Evolutionary conservation across 2,113 vertebrate species (phyloP).

Genomic region (Nothocercus julius): DNA sequence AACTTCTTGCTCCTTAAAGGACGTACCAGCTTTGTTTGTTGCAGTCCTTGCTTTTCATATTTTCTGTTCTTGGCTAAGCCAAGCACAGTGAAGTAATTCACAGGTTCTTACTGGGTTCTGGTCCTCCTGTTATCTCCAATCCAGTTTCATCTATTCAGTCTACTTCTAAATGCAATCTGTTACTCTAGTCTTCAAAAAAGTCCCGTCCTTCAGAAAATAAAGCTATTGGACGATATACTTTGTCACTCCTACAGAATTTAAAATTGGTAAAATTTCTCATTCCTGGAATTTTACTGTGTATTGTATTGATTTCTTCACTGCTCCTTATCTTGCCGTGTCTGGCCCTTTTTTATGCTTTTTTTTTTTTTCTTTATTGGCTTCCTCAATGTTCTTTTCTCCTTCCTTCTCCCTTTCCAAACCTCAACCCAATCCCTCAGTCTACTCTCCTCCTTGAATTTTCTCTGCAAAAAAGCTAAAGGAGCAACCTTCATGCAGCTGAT

Average conservation of each 20-base stretch:
- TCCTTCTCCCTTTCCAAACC: background rate
- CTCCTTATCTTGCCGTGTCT: background rate
- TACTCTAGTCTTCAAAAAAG: background rate
- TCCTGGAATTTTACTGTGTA: background rate
- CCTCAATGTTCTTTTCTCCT: background rate
- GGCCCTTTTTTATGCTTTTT: background rate
- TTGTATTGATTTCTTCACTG: background rate
- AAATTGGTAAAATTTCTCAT: background rate
- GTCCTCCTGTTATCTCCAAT: background rate
- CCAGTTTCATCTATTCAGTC: background rate
- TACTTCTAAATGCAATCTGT: background rate
- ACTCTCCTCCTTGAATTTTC: background rate
- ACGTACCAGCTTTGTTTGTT: background rate
- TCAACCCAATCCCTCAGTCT: background rate
- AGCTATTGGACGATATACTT: background rate
- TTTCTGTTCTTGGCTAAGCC: background rate
- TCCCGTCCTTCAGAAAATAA: background rate
- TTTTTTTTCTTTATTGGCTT: background rate
- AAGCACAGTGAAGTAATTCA: background rate
- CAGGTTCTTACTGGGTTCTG: conserved; percentile 20
- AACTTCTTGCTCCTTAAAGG: background rate
- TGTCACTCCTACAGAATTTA: background rate
- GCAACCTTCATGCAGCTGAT: background rate
- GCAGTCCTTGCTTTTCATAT: background rate
- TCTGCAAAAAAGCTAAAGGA: background rate